Evolutionary conservation across 2,888 invertebrate genomes (phyloP).

Genomic region (Tortrix viridana): DNA sequence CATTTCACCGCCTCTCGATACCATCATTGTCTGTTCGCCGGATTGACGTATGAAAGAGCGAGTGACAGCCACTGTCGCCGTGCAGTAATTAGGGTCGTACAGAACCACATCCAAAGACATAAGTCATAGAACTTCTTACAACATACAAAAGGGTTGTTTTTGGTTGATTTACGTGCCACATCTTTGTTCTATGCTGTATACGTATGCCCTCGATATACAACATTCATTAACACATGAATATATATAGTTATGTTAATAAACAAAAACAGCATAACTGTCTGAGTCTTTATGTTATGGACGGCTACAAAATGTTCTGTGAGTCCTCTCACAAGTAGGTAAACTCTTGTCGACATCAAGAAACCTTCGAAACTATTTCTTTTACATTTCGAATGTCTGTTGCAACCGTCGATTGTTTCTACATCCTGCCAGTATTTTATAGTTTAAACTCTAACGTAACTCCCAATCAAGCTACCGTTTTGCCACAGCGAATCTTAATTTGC

Average conservation of each 20-base stretch:
- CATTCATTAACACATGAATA: too few species aligned
- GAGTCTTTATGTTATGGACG: too few species aligned
- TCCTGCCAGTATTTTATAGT: not conserved
- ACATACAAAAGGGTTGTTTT: too few species aligned
- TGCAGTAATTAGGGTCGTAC: slow-evolving; percentile 66
- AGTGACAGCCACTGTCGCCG: slow-evolving; percentile 45
- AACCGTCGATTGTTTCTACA: slow-evolving; percentile 19
- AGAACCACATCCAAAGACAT: too few species aligned
- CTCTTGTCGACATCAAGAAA: not conserved
- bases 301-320: too few species aligned
- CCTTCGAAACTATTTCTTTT: slow-evolving; percentile 1
- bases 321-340: too few species aligned
- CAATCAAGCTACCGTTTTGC: not conserved
- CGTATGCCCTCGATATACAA: too few species aligned
- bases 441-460: not conserved
- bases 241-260: too few species aligned
- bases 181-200: too few species aligned
- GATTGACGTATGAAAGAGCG: slow-evolving; percentile 71
- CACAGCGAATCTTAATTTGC: not conserved
- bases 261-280: too few species aligned
- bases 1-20: slow-evolving; percentile 20
- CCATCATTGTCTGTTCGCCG: slow-evolving; percentile 47
- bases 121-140: too few species aligned
- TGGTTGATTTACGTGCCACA: too few species aligned
- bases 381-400: not conserved